Evolutionary conservation across 2,888 invertebrate genomes (phyloP), one percentile per base, ranked within the genome.

Genomic region (Cancer borealis): DNA sequence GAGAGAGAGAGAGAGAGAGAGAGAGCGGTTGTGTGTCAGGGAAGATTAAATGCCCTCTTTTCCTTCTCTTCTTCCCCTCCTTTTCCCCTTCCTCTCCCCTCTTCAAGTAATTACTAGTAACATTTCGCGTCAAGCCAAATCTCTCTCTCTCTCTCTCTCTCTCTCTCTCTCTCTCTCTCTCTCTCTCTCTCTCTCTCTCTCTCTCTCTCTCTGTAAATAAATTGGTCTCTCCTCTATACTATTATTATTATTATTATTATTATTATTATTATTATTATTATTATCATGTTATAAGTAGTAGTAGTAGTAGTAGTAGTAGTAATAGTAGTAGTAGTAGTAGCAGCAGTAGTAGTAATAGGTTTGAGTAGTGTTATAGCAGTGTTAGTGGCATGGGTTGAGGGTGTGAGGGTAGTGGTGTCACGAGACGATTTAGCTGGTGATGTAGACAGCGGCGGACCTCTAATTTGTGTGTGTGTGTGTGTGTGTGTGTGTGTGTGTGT

Each of bases 111-210:
- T 73, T 73, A 73, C 73, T n/a, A 26, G 26, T 73, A 73, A 73
- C 26, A 73, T 73, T 73, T 73, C 73, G 73, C 73, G 73, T 73
- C 73, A 26, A 73, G 73, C 26, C 73, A 73, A 73, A 73, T 73
- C 73, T 73, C 73, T 73, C 73, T 73, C 73, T 73, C 73, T 73
- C 73, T 73, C 73, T 73, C 73, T 73, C 73, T 73, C 73, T 73
- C 73, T 73, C 73, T 73, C 73, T 73, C 73, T 73, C 73, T 73
- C 73, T 73, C 73, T 73, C 73, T 73, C 73, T 73, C 73, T 73
- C 73, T 73, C 73, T 73, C 73, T 73, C 73, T 73, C 73, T 73
- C 73, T 73, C 73, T 73, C 73, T 73, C 54, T 54, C 54, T 54
- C 54, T 54, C 73, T 73, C 73, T 26, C 26, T 73, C 73, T 73